A percentile compares a stretch with the other conserved stretches of the same genome.
Evolutionary conservation across 2,113 vertebrate species (phyloP).

Genomic region (Psilopogon haemacephalus): DNA sequence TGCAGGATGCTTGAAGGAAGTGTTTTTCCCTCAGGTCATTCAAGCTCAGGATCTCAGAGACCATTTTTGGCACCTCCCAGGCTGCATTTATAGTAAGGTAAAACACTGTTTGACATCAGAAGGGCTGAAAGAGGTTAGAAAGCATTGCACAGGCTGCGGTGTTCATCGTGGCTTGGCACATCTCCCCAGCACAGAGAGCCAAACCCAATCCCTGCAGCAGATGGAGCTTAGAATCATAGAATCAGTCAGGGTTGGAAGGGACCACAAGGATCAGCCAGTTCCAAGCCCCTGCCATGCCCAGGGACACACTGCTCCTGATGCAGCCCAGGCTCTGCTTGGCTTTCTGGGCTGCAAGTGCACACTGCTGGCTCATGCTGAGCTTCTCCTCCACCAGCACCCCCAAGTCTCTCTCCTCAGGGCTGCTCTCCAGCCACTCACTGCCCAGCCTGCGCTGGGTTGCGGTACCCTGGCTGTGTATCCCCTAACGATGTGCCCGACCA

Average conservation of each 20-base stretch:
- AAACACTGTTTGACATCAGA: neutral
- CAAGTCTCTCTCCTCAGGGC: no score
- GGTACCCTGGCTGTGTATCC: neutral
- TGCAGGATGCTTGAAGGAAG: neutral
- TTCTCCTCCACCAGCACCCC: no score
- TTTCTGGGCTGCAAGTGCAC: no score
- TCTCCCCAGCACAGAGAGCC: neutral
- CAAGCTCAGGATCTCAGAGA: neutral
- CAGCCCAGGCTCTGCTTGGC: no score
- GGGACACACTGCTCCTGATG: no score
- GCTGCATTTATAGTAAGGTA: neutral
- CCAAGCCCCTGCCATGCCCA: no score
- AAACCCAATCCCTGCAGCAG: neutral
- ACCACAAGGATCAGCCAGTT: no score
- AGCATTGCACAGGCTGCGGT: neutral
- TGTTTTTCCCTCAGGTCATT: neutral
- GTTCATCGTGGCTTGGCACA: neutral
- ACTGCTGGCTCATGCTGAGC: no score
- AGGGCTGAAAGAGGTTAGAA: neutral
- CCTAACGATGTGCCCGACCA: neutral
- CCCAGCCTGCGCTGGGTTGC: neutral
- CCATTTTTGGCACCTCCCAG: slow-evolving; percentile 2
- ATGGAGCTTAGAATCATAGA: neutral
- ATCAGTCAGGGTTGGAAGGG: no score
- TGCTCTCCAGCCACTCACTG: no score